phyloP scores from a whole-genome alignment of 2,113 vertebrate species.

The Sylvia atricapilla region DNA sequence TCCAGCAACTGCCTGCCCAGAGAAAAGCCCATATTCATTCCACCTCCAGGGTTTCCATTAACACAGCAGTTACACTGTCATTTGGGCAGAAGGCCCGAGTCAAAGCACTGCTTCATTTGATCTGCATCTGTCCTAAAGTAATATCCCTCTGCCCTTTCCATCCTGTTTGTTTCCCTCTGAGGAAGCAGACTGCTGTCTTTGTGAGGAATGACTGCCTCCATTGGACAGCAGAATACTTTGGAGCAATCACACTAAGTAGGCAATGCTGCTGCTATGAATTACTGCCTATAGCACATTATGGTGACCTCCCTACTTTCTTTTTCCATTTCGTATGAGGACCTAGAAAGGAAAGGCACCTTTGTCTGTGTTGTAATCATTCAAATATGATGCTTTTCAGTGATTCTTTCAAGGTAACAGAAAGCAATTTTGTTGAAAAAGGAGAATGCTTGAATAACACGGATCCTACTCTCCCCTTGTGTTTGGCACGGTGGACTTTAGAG shows the following conservation, averaged over 20 bases:
- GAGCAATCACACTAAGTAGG: not conserved
- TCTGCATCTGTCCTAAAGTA: conserved; percentile 57
- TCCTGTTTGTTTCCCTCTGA: not conserved
- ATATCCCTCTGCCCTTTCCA: conserved; percentile 32
- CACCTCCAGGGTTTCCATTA: conserved; percentile 59
- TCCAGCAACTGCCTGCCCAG: not conserved
- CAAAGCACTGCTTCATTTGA: conserved; percentile 55
- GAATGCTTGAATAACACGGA: not conserved
- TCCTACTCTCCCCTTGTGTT: not conserved
- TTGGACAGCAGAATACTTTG: conserved; percentile 34
- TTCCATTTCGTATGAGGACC: not conserved
- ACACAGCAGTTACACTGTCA: conserved; percentile 52
- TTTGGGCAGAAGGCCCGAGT: conserved; percentile 44
- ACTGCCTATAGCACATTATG: not conserved
- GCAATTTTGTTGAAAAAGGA: not conserved
- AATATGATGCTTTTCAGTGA: not conserved
- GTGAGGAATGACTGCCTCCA: conserved; percentile 34
- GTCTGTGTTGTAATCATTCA: not conserved
- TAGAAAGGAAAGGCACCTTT: not conserved
- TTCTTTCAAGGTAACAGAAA: not conserved
- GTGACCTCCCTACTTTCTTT: not conserved
- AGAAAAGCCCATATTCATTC: conserved; percentile 47
- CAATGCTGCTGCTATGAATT: not conserved
- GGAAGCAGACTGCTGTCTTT: not conserved
- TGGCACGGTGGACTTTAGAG: not conserved